Evolutionary conservation across 1,140 invertebrate species (phyloP), one percentile per base, ranked within the genome.

Genomic region (Cyclargus thomasi): DNA sequence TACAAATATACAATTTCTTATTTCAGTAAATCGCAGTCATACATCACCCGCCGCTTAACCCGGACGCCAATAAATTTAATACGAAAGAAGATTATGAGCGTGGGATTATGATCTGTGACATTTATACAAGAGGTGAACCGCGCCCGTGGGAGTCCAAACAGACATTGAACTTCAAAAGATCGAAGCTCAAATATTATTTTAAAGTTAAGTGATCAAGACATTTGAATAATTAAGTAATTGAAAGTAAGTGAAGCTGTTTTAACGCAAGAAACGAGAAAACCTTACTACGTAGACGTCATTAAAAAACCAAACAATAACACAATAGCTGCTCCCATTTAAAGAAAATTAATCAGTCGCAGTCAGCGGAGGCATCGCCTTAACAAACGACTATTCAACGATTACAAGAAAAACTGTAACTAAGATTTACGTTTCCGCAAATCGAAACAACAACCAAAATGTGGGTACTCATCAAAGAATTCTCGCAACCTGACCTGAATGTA

Each of bases 81-180:
- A 47, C 14, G 39, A 47, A 47, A 47, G 6, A 47, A 47, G 39
- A 47, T 47, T 47, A 16, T 8, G 39, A 47, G 39, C 39, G 11
- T 47, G 36, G 11, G 36, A 47, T 47, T 35, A 29, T 29, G 29
- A 29, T 29, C 29, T 47, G 36, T 47, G 36, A 47, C 36, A 47
- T 47, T 16, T 47, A 47, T 47, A 47, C 39, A 47, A 8, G 39
- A 47, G 39, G 1, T 11, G 14, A 47, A 47, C 39, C 53, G 39
- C 20, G 66, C 53, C 57, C 55, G 66, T 39, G 29, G 63, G 14
- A 8, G 35, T 59, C 62, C 47, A 62, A 59, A 67, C 66, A 67
- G 63, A 67, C 66, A 67, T 67, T 67, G 66, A 67, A 67, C 66
- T 67, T 67, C 59, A 62, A 67, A 67, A 63, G 39, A 57, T 39